Percentiles rank a stretch among this genome's conserved stretches.
Evolutionary conservation across 92 coral and sea anemone species (phyloP).

Genomic region (Diadumene lineata): DNA sequence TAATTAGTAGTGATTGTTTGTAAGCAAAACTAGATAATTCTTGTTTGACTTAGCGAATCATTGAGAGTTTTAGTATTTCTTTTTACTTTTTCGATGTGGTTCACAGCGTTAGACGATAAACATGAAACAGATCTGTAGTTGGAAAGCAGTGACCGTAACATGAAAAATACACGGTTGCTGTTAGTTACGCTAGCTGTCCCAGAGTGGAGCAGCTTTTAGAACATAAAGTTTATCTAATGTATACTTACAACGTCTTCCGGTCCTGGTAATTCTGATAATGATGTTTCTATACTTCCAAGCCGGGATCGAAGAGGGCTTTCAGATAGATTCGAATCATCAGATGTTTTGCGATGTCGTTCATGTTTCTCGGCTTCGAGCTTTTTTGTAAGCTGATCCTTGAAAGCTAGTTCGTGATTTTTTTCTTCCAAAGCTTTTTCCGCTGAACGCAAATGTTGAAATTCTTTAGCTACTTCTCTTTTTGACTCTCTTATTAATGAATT

Average conservation of each 20-base stretch:
- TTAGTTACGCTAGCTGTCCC: slow-evolving; percentile 11
- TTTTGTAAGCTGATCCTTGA: slow-evolving; percentile 84
- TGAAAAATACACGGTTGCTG: slow-evolving; percentile 8
- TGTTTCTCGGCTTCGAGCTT: slow-evolving; percentile 84
- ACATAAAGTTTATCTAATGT: slow-evolving; percentile 5
- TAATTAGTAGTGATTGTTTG: not conserved
- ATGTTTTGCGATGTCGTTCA: slow-evolving; percentile 56
- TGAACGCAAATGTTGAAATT: slow-evolving; percentile 80
- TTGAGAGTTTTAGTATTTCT: not conserved
- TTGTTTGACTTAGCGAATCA: not conserved
- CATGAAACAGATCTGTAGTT: slow-evolving; percentile 10
- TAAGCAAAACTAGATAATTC: not conserved
- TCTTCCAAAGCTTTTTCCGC: slow-evolving; percentile 86
- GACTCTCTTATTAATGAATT: slow-evolving; percentile 77
- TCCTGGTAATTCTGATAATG: slow-evolving; percentile 34
- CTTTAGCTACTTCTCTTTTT: slow-evolving; percentile 87
- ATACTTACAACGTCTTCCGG: slow-evolving; percentile 38
- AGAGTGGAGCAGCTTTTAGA: not conserved
- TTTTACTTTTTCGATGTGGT: slow-evolving; percentile 1
- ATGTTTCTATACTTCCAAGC: not conserved
- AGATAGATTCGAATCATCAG: slow-evolving; percentile 48
- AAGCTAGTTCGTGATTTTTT: slow-evolving; percentile 85
- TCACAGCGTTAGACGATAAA: not conserved
- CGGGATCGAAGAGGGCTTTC: slow-evolving; percentile 40
- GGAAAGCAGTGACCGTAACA: slow-evolving; percentile 8